phyloP scores from a whole-genome alignment of 2,797 vertebrate genomes.

The Acanthiza pusilla region DNA sequence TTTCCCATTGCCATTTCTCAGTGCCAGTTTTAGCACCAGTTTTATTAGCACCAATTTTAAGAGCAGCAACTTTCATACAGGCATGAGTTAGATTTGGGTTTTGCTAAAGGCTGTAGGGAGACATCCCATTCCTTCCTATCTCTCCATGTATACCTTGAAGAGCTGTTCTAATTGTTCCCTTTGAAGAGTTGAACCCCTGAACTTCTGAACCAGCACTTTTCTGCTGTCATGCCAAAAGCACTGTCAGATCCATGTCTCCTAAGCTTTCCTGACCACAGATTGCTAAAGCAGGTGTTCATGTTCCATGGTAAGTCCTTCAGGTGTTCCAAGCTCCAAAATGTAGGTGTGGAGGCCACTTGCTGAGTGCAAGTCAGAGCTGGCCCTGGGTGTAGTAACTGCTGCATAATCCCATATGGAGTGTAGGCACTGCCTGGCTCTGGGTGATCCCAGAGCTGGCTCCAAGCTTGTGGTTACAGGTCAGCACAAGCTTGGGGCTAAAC shows the following conservation, averaged over 20 bases:
- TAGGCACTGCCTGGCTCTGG: background rate
- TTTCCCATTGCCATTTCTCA: background rate
- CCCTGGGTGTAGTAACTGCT: background rate
- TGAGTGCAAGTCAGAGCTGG: background rate
- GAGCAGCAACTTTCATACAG: conserved; percentile 12
- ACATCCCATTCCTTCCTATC: background rate
- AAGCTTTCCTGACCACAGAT: background rate
- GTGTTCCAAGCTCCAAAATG: background rate
- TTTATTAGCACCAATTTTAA: background rate
- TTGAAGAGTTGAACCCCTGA: background rate
- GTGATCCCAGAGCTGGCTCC: background rate
- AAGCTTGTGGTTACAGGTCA: background rate
- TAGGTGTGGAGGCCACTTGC: background rate
- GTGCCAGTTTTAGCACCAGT: background rate
- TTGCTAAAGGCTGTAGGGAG: background rate
- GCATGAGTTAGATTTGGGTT: conserved; percentile 39
- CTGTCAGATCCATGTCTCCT: background rate
- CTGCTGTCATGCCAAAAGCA: background rate
- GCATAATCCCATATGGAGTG: accelerated
- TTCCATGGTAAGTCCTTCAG: background rate
- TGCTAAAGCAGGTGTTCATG: background rate
- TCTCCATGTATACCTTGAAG: background rate
- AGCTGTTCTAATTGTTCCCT: background rate
- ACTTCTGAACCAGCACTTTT: background rate
- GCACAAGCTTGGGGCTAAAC: background rate